A percentile compares a stretch with the other conserved stretches of the same genome.
Evolutionary conservation across 2,113 vertebrate genomes (phyloP).

Genomic region (Sinocyclocheilus anshuiensis): DNA sequence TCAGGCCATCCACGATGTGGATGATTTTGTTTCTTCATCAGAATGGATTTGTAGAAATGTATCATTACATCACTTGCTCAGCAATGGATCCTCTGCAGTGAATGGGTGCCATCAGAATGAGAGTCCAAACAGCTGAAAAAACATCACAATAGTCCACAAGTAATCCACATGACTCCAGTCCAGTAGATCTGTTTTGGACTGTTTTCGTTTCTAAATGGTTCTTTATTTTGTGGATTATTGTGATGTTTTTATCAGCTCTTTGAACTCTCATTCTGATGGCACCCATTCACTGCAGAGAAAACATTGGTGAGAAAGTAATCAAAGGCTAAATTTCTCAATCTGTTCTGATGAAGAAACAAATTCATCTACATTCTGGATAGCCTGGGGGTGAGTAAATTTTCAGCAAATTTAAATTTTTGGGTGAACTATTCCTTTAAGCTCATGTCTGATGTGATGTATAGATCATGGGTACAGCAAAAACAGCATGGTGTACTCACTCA

Average conservation of each 20-base stretch:
- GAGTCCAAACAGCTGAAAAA: too few species aligned
- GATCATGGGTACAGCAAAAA: not conserved
- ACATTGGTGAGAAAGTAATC: not conserved
- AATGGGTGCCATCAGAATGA: too few species aligned
- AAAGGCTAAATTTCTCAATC: not conserved
- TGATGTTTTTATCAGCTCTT: not conserved
- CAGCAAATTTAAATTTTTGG: not conserved
- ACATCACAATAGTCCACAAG: too few species aligned
- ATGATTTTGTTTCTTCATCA: too few species aligned
- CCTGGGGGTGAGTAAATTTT: not conserved
- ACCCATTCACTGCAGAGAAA: not conserved
- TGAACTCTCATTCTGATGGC: not conserved
- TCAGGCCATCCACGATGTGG: too few species aligned
- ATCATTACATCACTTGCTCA: too few species aligned
- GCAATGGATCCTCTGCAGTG: too few species aligned
- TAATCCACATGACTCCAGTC: too few species aligned
- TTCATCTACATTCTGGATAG: not conserved
- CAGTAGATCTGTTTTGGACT: too few species aligned
- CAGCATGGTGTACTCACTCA: not conserved
- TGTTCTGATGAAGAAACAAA: not conserved
- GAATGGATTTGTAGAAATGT: too few species aligned
- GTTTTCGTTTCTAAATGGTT: too few species aligned
- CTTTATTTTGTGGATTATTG: not conserved
- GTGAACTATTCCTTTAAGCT: not conserved
- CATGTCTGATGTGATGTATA: not conserved